phyloP scores from a whole-genome alignment of 92 coral and sea anemone species.

The Muricea muricata region DNA sequence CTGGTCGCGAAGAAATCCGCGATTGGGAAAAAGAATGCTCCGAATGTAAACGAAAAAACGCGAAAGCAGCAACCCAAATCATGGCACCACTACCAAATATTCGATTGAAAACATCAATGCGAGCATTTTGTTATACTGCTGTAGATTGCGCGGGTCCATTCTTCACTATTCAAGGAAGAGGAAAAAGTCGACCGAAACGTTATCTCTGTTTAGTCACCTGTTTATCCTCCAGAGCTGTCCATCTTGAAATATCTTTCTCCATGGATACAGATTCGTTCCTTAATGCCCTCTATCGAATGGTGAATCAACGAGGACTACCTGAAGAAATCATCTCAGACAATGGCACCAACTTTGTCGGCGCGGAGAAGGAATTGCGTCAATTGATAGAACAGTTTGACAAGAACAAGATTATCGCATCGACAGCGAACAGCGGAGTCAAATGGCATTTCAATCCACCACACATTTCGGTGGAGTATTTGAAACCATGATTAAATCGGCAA shows the following conservation, averaged over 20 bases:
- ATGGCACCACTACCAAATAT: conserved; percentile 67
- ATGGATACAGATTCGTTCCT: too few relatives aligned
- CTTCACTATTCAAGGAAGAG: conserved; percentile 62
- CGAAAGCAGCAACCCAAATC: conserved; percentile 10
- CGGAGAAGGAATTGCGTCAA: conserved; percentile 57
- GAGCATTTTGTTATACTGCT: conserved; percentile 57
- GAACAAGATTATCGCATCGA: conserved; percentile 47
- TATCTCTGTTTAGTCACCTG: conserved; percentile 71
- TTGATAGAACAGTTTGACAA: conserved; percentile 58
- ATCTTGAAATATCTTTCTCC: too few relatives aligned
- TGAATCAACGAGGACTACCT: too few relatives aligned
- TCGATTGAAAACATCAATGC: conserved; percentile 45
- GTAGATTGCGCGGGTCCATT: conserved; percentile 71
- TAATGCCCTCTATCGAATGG: too few relatives aligned
- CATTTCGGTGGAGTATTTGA: conserved; percentile 69
- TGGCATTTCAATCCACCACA: conserved; percentile 72
- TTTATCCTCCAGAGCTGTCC: conserved; percentile 47
- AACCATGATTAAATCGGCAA: too few relatives aligned
- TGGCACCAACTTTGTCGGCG: too few relatives aligned
- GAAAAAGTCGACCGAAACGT: conserved; percentile 54
- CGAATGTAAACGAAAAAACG: too few relatives aligned
- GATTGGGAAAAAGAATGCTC: too few relatives aligned
- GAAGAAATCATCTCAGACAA: too few relatives aligned
- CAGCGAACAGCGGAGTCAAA: too few relatives aligned
- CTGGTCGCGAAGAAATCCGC: too few relatives aligned